phyloP scores from a whole-genome alignment of 2,888 invertebrate genomes.

The Apamea epomidion region DNA sequence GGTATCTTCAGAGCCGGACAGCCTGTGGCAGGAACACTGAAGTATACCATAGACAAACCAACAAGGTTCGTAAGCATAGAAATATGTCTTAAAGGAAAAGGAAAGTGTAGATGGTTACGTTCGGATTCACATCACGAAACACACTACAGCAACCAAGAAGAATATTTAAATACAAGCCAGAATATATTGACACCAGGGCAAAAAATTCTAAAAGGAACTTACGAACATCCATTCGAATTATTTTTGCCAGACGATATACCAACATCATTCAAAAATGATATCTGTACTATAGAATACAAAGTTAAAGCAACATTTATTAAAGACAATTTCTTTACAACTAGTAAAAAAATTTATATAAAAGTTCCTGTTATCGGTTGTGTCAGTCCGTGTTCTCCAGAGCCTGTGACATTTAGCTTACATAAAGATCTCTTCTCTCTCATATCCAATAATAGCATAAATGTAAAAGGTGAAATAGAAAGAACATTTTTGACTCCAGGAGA shows the following conservation, averaged over 20 bases:
- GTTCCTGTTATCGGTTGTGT: constrained; percentile 41
- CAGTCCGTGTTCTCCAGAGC: constrained; percentile 26
- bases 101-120: constrained; percentile 59
- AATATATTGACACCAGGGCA: constrained; percentile 30
- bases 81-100: constrained; percentile 65
- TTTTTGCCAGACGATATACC: constrained; percentile 51
- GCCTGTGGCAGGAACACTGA: constrained; percentile 63
- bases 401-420: constrained; percentile 33
- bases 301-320: constrained; percentile 39
- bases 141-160: constrained; percentile 52
- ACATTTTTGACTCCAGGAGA: constrained; percentile 55
- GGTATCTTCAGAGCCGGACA: constrained; percentile 64
- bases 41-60: constrained; percentile 63
- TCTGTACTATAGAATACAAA: constrained; percentile 48
- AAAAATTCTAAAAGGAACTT: constrained; percentile 11
- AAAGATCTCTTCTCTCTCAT: constrained; percentile 31
- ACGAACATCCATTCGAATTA: constrained; percentile 42
- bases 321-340: constrained; percentile 31
- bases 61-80: constrained; percentile 58
- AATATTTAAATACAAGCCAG: constrained; percentile 49
- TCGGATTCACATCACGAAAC: background rate
- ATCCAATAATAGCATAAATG: background rate
- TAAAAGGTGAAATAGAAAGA: constrained; percentile 42
- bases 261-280: constrained; percentile 39
- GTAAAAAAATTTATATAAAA: constrained; percentile 29